These are phyloP conservation scores for Metridium senile DNA, from an alignment of 92 coral and sea anemone genomes.

Conservation along the genomic window DNA sequence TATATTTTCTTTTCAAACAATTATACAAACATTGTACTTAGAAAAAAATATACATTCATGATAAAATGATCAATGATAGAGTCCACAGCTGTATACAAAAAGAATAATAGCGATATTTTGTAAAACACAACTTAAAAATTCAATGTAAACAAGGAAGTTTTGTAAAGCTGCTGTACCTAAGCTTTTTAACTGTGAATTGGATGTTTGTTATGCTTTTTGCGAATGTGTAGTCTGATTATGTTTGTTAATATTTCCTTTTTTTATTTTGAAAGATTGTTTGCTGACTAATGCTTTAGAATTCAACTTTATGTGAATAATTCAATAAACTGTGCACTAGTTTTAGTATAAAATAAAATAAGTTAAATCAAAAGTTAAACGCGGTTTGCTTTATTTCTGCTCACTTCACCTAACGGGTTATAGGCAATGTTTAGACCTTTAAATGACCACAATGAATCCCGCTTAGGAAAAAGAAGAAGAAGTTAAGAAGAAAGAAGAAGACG, in stretches of 20 bases:
- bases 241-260: not conserved
- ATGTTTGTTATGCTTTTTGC: not conserved
- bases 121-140: not conserved
- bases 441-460: too few species aligned
- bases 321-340: too few species aligned
- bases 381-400: too few species aligned
- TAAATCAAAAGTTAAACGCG: too few species aligned
- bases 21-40: not conserved
- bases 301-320: not conserved
- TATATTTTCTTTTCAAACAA: slow-evolving; percentile 2
- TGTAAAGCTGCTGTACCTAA: not conserved
- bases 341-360: too few species aligned
- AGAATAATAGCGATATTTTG: not conserved
- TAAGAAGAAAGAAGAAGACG: too few species aligned
- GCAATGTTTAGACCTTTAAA: too few species aligned
- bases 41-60: not conserved
- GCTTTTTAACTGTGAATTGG: not conserved
- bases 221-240: not conserved
- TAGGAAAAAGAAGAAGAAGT: too few species aligned
- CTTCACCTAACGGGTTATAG: too few species aligned
- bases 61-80: not conserved
- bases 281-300: not conserved
- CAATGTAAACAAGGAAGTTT: not conserved
- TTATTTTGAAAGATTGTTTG: not conserved
- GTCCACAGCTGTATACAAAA: not conserved